A percentile compares a stretch with the other conserved stretches of the same genome.
Conservation (phyloP, 2,113 vertebrate species). For the Plecotus auritus region DNA sequence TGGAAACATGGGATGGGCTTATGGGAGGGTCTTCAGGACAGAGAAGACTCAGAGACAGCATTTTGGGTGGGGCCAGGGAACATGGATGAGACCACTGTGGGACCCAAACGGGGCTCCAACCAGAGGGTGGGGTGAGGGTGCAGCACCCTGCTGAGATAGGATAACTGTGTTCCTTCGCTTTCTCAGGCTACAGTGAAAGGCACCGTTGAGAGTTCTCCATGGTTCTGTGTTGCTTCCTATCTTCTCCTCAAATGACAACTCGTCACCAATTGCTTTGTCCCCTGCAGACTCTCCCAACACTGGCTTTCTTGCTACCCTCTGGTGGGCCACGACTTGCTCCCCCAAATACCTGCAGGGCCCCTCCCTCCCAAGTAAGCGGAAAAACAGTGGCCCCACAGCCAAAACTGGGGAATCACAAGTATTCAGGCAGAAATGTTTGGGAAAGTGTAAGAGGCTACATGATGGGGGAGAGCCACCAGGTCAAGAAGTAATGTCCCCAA, state of each 20-base stretch:
- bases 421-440: neutral
- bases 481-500: neutral
- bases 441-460: neutral
- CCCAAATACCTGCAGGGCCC: neutral
- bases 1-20: too few species aligned
- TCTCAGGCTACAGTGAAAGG: neutral
- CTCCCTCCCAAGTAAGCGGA: neutral
- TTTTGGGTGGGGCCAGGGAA: neutral
- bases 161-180: neutral
- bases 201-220: too few species aligned
- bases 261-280: neutral
- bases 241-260: neutral
- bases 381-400: neutral
- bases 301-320: neutral
- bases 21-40: neutral
- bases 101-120: neutral
- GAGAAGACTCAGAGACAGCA: neutral
- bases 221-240: neutral
- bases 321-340: neutral
- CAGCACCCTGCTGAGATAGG: accelerated
- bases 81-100: accelerated
- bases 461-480: neutral
- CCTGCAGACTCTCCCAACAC: neutral
- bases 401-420: neutral
- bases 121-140: neutral